phyloP scores from a whole-genome alignment of 2,113 vertebrate genomes.

The Chlorocebus sabaeus region DNA sequence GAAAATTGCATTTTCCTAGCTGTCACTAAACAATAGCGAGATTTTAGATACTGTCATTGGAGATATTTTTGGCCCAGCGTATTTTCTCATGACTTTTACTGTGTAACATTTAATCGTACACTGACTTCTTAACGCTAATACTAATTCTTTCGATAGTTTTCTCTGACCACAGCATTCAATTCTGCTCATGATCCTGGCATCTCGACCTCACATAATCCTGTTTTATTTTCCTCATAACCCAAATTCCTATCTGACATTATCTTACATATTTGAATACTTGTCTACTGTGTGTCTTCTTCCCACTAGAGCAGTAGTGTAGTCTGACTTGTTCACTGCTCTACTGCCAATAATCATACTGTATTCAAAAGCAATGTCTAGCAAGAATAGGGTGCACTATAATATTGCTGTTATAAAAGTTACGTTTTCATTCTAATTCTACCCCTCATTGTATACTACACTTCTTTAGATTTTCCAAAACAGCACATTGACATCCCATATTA shows the following conservation, averaged over 20 bases:
- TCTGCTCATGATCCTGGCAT: neutral
- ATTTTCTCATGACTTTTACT: neutral
- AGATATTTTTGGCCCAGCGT: neutral
- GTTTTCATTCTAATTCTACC: neutral
- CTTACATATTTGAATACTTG: neutral
- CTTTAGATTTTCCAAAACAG: neutral
- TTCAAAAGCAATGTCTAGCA: neutral
- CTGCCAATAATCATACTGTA: neutral
- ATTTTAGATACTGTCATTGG: neutral
- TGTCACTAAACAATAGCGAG: neutral
- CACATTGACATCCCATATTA: neutral
- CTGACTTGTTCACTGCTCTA: neutral
- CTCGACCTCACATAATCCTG: neutral
- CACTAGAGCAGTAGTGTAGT: neutral
- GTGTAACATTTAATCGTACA: neutral
- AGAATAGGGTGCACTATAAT: accelerated
- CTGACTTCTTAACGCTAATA: neutral
- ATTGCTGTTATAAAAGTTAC: neutral
- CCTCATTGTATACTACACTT: neutral
- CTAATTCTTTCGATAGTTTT: neutral
- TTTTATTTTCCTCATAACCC: neutral
- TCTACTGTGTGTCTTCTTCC: neutral
- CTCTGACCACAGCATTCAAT: neutral
- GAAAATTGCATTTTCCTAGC: neutral
- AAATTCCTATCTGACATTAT: neutral